Evolutionary conservation across 1,140 invertebrate species (phyloP), one percentile per base, ranked within the genome.

Genomic region (Monomorium pharaonis): DNA sequence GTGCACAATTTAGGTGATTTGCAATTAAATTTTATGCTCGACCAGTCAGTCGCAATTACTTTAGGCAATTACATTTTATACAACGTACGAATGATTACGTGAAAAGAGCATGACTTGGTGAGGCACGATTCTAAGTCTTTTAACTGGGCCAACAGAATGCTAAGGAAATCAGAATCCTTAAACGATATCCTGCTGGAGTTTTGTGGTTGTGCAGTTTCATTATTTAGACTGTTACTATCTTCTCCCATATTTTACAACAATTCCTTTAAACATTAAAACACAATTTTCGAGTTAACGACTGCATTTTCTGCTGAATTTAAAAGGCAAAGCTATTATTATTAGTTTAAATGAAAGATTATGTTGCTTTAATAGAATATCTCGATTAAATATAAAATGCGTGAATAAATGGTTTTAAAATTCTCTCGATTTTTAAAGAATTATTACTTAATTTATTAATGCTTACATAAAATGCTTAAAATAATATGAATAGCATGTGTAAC

Each of bases 111-210:
- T 51, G n/a, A 42, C 18, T 81, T 30, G 24, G 16, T 42, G 5
- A 69, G 37, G 30, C 49, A 58, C 63, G 78, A 56, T 56, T 81
- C 65, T 78, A 54, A 24, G 24, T 30, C 62, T 69, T 21, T 69
- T 81, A 81, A 81, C 33, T 72, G 49, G 24, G 24, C 18, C 49
- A 51, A 33, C 44, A 56, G 24, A 70, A 81, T 56, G 33, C 33
- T 81, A 4, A 42, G 18, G 27, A 77, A 47, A 65, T 5, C 30
- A 58, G 33, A 58, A 75, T 44, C 42, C 12, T 65, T 30, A 65
- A 58, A 44, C 5, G 33, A 9, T 16, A 69, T 81, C 9, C 14
- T 42, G 21, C 27, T 44, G 6, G 70, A 70, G 49, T 69, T 81
- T 67, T 65, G 10, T 44, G 77, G 12, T 54, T 62, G 58, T 27